Evolutionary conservation across 2,797 vertebrate genomes (phyloP), one percentile per base, ranked within the genome.

Genomic region (Falco biarmicus): DNA sequence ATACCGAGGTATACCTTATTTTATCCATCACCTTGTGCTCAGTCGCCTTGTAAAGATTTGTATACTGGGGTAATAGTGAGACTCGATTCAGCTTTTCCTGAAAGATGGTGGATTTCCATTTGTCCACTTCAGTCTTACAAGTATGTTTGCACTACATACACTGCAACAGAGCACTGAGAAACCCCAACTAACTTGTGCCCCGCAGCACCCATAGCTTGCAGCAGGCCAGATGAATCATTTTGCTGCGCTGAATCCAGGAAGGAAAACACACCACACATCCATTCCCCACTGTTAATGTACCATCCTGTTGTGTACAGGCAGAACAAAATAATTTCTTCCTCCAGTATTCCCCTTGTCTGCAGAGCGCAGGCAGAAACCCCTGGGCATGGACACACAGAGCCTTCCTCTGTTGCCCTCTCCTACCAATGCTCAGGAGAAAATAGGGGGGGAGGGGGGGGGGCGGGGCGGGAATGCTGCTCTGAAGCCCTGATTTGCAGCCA

Each of bases 71-170:
- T 66, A 43, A 32, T 43, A 32, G 1, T 50, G 50, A 90, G 13
- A 31, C 25, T 50, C 43, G 21, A 34, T 83, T 59, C 29, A 56
- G 5, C 34, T 64, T 80, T 29, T 31, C 28, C 32, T 89, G 14
- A 31, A 66, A 48, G 24, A 11, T 1, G 4, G 8, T n/a, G 15
- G 34, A 5, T 48, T 59, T 71, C n/a, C 1, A 0, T 29, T 63
- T 80, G 75, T 34, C 32, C 18, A 9, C 31, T 41, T 63, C 15
- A 26, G 8, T 71, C 37, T 47, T 28, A 16, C 37, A 43, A n/a
- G 4, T 11, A 10, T 9, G 6, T 9, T n/a, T n/a, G 24, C 7
- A 1, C 12, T 29, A 14, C 0, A 0, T 24, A 10, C 25, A 13
- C 2, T 50, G 10, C 15, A 50, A 5, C 3, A 4, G 11, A 29